These are phyloP conservation scores for Drosophila affinis DNA, from an alignment of 2,888 invertebrate genomes.

Conservation along the genomic window DNA sequence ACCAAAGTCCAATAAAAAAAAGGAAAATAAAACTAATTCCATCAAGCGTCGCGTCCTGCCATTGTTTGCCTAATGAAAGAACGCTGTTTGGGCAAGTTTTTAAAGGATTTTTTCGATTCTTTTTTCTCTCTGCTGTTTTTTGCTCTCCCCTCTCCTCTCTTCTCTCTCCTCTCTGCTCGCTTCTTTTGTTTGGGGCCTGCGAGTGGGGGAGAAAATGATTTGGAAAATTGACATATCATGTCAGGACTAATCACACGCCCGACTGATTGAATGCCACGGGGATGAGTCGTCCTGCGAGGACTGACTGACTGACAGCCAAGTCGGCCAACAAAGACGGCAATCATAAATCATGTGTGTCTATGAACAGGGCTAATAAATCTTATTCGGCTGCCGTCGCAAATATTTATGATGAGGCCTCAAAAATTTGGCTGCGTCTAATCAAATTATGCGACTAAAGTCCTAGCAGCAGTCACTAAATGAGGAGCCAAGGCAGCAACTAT, in stretches of 20 bases:
- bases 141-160: too few relatives aligned
- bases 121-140: not conserved
- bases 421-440: conserved; percentile 65
- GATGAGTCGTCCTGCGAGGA: not conserved
- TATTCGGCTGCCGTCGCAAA: conserved; percentile 61
- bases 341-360: conserved; percentile 74
- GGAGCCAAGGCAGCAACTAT: not conserved
- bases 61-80: conserved; percentile 79
- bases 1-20: conserved; percentile 7
- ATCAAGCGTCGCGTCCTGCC: conserved; percentile 62
- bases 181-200: conserved; percentile 55
- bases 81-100: conserved; percentile 78
- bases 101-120: conserved; percentile 62
- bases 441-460: conserved; percentile 75
- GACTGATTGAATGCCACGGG: conserved; percentile 55
- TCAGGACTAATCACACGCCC: conserved; percentile 73
- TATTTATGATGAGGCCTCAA: conserved; percentile 69
- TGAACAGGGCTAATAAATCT: conserved; percentile 77
- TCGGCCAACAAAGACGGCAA: conserved; percentile 44
- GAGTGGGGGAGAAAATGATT: conserved; percentile 65
- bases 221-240: conserved; percentile 75
- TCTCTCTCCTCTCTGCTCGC: conserved; percentile 22
- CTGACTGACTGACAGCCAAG: conserved; percentile 43
- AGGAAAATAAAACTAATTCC: conserved; percentile 76
- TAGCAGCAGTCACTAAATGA: conserved; percentile 37